Evolutionary conservation across 1,140 invertebrate species (phyloP), one percentile per base, ranked within the genome.

Genomic region (Nephila pilipes): DNA sequence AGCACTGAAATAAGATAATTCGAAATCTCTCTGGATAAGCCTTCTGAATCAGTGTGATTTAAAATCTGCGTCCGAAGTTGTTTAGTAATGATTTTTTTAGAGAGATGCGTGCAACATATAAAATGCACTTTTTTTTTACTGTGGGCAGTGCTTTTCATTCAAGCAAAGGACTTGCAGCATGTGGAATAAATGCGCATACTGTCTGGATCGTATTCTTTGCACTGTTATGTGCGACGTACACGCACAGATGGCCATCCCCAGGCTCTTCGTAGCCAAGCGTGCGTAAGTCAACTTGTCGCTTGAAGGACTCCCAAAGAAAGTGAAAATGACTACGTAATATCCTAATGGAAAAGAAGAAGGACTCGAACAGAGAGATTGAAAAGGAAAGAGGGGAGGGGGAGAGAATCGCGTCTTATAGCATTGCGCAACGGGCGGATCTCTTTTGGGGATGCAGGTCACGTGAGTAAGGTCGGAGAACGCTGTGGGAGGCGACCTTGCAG

Each of bases 381-480:
- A 60, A 16, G 58, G 22, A 60, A 6, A 16, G 58, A 16, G 5
- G 57, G 57, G 57, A 1, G 58, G 16, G 18, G n/a, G n/a, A n/a
- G n/a, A 65, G 63, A 65, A 60, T 60, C 58, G 58, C 58, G 58
- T n/a, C 58, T 60, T 60, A 22, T 25, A 25, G 63, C 12, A 29
- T 75, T 36, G 32, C 69, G 69, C 69, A 75, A 75, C 69, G 69
- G 29, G 69, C 69, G 69, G 69, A 75, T 75, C 69, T 75, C 46
- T 46, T 46, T 75, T 36, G 32, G 69, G 69, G 69, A 75, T 75
- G 69, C 69, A 75, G 25, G 63, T 79, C 88, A 90, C 87, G 69
- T 90, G 65, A n/a, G 20, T 90, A 79, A 90, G 87, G 87, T 90
- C 87, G 54, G n/a, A 80, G 87, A 80, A 90, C 87, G 87, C 87